Conservation (phyloP, 2,113 vertebrate genomes). For the Carlito syrichta region DNA sequence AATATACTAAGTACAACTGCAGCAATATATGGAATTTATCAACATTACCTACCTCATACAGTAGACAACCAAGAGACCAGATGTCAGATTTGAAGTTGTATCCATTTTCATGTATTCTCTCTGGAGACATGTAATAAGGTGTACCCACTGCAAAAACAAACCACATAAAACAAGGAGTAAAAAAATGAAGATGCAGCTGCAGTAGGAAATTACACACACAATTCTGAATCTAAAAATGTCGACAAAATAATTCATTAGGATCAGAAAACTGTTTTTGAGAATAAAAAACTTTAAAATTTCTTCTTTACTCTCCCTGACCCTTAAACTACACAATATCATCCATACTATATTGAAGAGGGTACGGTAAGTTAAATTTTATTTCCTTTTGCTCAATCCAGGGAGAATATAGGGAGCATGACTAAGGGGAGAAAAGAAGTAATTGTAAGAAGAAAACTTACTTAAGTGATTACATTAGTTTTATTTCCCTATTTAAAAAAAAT, state of each 20-base stretch:
- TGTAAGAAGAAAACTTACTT: neutral
- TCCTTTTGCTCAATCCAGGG: neutral
- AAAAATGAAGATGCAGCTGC: neutral
- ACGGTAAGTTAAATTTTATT: neutral
- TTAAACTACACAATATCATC: neutral
- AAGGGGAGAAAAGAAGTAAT: neutral
- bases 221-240: neutral
- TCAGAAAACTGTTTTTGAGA: neutral
- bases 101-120: constrained; percentile 91
- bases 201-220: neutral
- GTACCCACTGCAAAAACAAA: constrained; percentile 86
- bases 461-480: neutral
- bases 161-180: neutral
- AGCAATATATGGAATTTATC: constrained; percentile 15
- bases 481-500: neutral
- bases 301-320: neutral
- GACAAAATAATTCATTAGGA: neutral
- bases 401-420: neutral
- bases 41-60: constrained; percentile 84
- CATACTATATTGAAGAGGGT: neutral
- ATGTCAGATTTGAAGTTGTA: constrained; percentile 94
- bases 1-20: neutral
- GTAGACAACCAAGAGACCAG: constrained; percentile 87
- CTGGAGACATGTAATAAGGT: constrained; percentile 91
- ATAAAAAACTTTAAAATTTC: neutral